Evolutionary conservation across 2,888 invertebrate genomes (phyloP), one percentile per base, ranked within the genome.

Genomic region (Leptinotarsa tumamoca): DNA sequence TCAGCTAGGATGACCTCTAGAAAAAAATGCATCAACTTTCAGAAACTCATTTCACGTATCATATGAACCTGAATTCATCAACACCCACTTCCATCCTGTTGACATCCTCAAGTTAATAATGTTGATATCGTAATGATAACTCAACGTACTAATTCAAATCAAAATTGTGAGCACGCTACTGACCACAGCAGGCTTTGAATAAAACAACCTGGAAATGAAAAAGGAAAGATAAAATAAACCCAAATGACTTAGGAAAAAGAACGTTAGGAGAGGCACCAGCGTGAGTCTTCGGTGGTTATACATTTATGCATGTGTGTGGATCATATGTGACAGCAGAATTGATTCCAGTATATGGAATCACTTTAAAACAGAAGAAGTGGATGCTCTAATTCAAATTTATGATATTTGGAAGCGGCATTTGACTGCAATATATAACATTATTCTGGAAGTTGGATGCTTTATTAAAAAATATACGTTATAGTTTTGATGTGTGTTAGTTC

Each of bases 141-240:
- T 43, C 10, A 10, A 43, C 43, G 43, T 13, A 43, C 43, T 43
- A 10, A 43, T 43, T n/a, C n/a, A n/a, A 52, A n/a, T 52, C 17
- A 17, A n/a, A n/a, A 52, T 4, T 52, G 17, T 52, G 17, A 2
- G 17, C n/a, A 21, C 63, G 63, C 63, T 18, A 43, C 33, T 63
- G 63, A n/a, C 43, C 63, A 17, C n/a, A 7, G 17, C 56, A 21
- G 61, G 71, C 71, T 77, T 83, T 85, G 86, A 86, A 86, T 86
- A 86, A 86, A 86, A 85, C 85, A 86, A 85, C 81, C 83, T 83
- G 85, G 84, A 84, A 85, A 85, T 85, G 85, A 84, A 85, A 85
- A 84, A 85, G 82, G 83, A 82, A 85, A 86, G 84, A 85, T 85
- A 85, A 84, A 85, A 81, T 81, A 80, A 82, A 81, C 82, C 83